phyloP scores from a whole-genome alignment of 1,140 invertebrate species.

The Apis florea region DNA sequence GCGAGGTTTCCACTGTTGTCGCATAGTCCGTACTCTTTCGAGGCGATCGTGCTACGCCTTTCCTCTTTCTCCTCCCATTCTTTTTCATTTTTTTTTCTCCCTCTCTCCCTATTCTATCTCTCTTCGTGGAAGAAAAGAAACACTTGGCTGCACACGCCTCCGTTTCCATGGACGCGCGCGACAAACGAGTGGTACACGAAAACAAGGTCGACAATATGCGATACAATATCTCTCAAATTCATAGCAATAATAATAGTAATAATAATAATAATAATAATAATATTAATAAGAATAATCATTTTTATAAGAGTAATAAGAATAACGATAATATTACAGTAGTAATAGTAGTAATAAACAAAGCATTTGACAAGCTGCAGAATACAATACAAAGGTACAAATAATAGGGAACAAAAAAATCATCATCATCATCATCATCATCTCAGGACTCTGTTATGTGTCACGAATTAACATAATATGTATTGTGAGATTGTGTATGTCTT shows the following conservation, averaged over 20 bases:
- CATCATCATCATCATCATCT: slow-evolving; percentile 22
- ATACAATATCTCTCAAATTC: slow-evolving; percentile 38
- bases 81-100: background rate
- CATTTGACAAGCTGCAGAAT: slow-evolving; percentile 65
- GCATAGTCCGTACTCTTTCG: slow-evolving; percentile 44
- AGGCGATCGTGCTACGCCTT: slow-evolving; percentile 24
- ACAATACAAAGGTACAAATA: slow-evolving; percentile 67
- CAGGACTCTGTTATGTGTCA: slow-evolving; percentile 27
- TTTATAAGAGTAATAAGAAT: slow-evolving; percentile 33
- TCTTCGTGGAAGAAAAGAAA: background rate
- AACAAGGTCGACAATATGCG: slow-evolving; percentile 28
- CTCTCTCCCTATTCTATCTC: background rate
- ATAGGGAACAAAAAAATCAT: slow-evolving; percentile 56
- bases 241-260: slow-evolving; percentile 27
- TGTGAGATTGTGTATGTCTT: slow-evolving; percentile 20
- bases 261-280: slow-evolving; percentile 23
- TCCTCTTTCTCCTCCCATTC: background rate
- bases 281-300: slow-evolving; percentile 15
- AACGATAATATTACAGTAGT: slow-evolving; percentile 38
- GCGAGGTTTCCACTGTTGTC: slow-evolving; percentile 52
- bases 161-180: background rate
- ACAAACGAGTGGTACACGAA: slow-evolving; percentile 51
- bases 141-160: background rate
- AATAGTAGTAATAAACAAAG: slow-evolving; percentile 61
- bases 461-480: slow-evolving; percentile 30